A percentile compares a stretch with the other conserved stretches of the same genome.
phyloP scores from a whole-genome alignment of 2,888 invertebrate genomes.

The Xylocampa areola region DNA sequence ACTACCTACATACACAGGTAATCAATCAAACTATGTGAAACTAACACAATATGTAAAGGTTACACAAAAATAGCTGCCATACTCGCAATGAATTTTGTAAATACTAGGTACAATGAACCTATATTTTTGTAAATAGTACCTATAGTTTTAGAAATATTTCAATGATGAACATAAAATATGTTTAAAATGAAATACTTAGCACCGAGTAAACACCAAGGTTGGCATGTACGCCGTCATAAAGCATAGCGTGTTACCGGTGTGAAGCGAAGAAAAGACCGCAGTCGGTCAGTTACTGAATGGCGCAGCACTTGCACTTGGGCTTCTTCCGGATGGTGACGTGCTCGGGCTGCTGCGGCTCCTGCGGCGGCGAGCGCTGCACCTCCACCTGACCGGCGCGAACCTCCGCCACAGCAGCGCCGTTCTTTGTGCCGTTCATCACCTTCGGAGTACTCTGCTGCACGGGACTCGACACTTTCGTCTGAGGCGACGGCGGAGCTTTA shows the following conservation, averaged over 20 bases:
- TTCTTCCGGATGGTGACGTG: constrained; percentile 98
- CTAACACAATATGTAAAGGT: constrained; percentile 57
- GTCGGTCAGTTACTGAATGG: constrained; percentile 92
- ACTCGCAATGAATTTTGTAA: constrained; percentile 63
- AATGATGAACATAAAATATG: constrained; percentile 59
- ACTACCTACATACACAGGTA: constrained; percentile 52
- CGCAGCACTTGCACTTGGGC: constrained; percentile 98
- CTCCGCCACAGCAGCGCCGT: constrained; percentile 79
- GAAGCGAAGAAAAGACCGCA: constrained; percentile 39
- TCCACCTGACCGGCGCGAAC: constrained; percentile 90
- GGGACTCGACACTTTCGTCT: constrained; percentile 76
- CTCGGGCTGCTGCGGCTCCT: constrained; percentile 95
- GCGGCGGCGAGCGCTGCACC: constrained; percentile 93
- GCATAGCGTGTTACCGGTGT: constrained; percentile 77
- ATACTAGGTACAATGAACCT: constrained; percentile 67
- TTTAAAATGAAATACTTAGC: constrained; percentile 76
- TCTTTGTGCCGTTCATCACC: constrained; percentile 86
- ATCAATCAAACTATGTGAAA: constrained; percentile 49
- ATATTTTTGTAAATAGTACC: constrained; percentile 61
- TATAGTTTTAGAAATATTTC: constrained; percentile 63
- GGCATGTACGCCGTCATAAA: constrained; percentile 62
- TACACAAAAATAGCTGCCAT: constrained; percentile 65
- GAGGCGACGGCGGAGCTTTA: constrained; percentile 80
- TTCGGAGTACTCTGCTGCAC: constrained; percentile 79
- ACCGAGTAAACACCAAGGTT: constrained; percentile 80